Base-by-base conservation (phyloP, 2,797 vertebrate genomes). In the Astyanax mexicanus region DNA sequence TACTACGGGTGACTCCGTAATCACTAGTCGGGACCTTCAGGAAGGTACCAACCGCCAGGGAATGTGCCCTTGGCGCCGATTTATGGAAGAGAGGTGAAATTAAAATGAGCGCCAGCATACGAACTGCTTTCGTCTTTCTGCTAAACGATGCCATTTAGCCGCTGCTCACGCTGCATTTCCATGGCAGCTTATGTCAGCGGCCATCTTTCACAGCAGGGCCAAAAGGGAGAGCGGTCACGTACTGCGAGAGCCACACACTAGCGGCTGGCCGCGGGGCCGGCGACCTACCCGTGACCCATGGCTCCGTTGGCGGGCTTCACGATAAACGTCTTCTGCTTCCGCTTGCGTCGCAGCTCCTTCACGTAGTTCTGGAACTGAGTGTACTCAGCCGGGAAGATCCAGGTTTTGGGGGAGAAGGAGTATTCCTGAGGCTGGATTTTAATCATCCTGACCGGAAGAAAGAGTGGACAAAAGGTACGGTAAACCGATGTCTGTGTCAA, bases 301-400 rank as follows among this genome's bases (percentile, higher is more conserved):
- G 98, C 97, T 81, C 98, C 98, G 6, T 99, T 99, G 81, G 98
- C 96, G 64, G 98, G 98, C 86, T 99, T 99, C 79, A 98, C 93
- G 74, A 99, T 99, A 82, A 99, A 99, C 1, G 98, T 99, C 90
- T 98, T 99, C 91, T 98, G 96, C 86, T 95, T 97, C 84, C 95
- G 95, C 86, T 96, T 99, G 88, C 96, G 95, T 86, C 95, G 96
- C 74, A 98, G 75, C 90, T 99, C 98, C 92, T 98, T 98, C 52
- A 97, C 95, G 9, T 98, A 99, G 86, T 97, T 99, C 89, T 99
- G 98, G 86, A 98, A 99, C 86, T 99, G 97, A 27, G 96, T 98
- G 85, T 97, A 98, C 81, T 99, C 98, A 7, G 98, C 95, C 7
- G 98, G 97, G 84, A 99, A 98, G 87, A 99, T 98, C 98, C 98